Percentiles rank a stretch among this genome's conserved stretches.
These are phyloP conservation scores for Perccottus glenii DNA, from an alignment of 2,113 vertebrate species.

Conservation along the genomic window DNA sequence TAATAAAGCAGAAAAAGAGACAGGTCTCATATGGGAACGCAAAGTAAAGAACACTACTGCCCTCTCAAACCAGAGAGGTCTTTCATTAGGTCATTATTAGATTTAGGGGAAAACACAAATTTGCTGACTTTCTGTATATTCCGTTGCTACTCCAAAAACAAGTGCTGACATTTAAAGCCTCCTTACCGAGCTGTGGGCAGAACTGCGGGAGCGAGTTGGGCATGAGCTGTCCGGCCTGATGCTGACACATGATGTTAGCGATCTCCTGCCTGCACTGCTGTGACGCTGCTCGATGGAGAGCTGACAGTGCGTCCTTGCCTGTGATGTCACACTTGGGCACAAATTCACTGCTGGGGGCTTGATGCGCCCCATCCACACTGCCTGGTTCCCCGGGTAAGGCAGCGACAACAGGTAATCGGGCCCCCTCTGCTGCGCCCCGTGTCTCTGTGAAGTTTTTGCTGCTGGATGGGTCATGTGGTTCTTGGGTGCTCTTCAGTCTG, in stretches of 20 bases:
- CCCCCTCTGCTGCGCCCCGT: conserved; percentile 66
- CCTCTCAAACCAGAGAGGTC: not conserved
- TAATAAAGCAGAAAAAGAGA: not conserved
- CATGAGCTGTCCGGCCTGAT: conserved; percentile 91
- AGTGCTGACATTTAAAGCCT: not conserved
- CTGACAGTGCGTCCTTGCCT: conserved; percentile 93
- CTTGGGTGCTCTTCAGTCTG: conserved; percentile 63
- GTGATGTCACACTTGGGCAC: conserved; percentile 91
- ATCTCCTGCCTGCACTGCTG: conserved; percentile 95
- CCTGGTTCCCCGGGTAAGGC: conserved; percentile 89
- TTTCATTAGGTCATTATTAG: not conserved
- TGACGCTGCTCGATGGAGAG: conserved; percentile 88
- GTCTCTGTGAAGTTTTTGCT: conserved; percentile 85
- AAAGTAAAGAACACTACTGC: not conserved
- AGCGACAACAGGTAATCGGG: conserved; percentile 61
- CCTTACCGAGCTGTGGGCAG: conserved; percentile 88
- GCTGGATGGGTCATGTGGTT: conserved; percentile 81
- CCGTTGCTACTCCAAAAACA: not conserved
- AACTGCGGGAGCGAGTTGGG: conserved; percentile 87
- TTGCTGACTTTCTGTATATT: not conserved
- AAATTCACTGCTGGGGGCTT: conserved; percentile 86
- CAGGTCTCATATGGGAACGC: not conserved
- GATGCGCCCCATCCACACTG: conserved; percentile 92
- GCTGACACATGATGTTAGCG: conserved; percentile 91
- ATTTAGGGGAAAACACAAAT: not conserved